Conservation (phyloP, 2,888 invertebrate species). For the Gryllus longicercus region DNA sequence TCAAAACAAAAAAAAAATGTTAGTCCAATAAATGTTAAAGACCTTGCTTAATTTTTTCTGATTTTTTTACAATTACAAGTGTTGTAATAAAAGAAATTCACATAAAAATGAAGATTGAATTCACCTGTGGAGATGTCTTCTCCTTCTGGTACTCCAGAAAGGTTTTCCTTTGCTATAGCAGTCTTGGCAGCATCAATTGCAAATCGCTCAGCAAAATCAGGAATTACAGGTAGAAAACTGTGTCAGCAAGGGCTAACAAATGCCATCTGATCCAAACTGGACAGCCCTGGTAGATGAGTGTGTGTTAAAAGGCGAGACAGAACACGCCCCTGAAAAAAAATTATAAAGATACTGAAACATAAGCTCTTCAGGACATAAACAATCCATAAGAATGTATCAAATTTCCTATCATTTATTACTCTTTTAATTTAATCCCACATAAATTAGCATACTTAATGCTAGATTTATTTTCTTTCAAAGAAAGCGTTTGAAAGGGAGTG, state of each 20-base stretch:
- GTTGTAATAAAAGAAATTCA: too few relatives aligned
- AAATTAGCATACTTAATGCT: too few relatives aligned
- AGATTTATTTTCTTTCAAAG: too few relatives aligned
- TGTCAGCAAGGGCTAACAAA: conserved; percentile 95
- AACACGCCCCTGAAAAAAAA: conserved; percentile 58
- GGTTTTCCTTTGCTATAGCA: conserved; percentile 63
- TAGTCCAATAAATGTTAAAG: too few relatives aligned
- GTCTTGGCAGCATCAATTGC: conserved; percentile 66
- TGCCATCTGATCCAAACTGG: conserved; percentile 99
- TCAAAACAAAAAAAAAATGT: too few relatives aligned
- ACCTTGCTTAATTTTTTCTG: too few relatives aligned
- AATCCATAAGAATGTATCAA: neutral
- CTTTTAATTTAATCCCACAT: too few relatives aligned
- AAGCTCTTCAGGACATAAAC: neutral
- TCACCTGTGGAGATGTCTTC: conserved; percentile 54
- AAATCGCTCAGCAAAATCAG: conserved; percentile 80
- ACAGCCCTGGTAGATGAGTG: conserved; percentile 89
- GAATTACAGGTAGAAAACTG: conserved; percentile 91
- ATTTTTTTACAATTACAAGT: too few relatives aligned
- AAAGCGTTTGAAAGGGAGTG: neutral
- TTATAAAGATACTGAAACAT: neutral
- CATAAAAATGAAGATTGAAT: neutral
- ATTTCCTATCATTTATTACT: neutral
- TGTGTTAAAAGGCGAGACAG: conserved; percentile 89
- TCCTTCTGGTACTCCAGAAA: conserved; percentile 55